phyloP scores from a whole-genome alignment of 23 tunicate species.

The Halocynthia roretzi region DNA sequence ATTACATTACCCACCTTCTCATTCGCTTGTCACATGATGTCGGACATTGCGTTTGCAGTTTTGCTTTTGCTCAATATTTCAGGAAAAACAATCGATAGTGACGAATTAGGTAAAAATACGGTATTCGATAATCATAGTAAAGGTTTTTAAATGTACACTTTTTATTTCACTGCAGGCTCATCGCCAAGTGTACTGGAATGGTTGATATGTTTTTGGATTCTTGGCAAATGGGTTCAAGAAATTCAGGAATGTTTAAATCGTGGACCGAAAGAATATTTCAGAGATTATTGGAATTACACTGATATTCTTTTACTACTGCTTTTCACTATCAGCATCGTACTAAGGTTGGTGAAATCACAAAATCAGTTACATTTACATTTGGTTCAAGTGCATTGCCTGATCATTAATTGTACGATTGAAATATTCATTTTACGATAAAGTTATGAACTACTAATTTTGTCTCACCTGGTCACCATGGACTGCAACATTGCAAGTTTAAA shows the following conservation, averaged over 20 bases:
- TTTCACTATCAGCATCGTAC: constrained; percentile 14
- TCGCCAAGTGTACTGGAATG: constrained; percentile 25
- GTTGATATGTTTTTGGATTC: constrained; percentile 34
- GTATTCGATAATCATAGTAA: neutral
- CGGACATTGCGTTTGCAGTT: constrained; percentile 40
- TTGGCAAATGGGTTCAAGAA: constrained; percentile 56
- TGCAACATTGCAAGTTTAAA: neutral
- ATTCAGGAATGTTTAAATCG: constrained; percentile 33
- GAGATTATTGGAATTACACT: constrained; percentile 41
- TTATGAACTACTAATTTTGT: no score
- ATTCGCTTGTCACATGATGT: constrained; percentile 72
- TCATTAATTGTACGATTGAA: no score
- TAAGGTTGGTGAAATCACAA: constrained; percentile 21
- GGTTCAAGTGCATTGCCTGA: no score
- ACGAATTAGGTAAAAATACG: constrained; percentile 6
- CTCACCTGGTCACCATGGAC: no score
- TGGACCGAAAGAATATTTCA: constrained; percentile 21
- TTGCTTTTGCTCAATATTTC: constrained; percentile 28
- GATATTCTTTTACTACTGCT: constrained; percentile 21
- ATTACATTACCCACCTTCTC: constrained; percentile 45
- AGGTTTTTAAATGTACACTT: neutral
- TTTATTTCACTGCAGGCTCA: constrained; percentile 8
- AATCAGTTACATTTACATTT: no score
- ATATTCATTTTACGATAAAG: no score
- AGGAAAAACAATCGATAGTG: neutral